Evolutionary conservation across 2,888 invertebrate species (phyloP).

Genomic region (Synanthedon tipuliformis): DNA sequence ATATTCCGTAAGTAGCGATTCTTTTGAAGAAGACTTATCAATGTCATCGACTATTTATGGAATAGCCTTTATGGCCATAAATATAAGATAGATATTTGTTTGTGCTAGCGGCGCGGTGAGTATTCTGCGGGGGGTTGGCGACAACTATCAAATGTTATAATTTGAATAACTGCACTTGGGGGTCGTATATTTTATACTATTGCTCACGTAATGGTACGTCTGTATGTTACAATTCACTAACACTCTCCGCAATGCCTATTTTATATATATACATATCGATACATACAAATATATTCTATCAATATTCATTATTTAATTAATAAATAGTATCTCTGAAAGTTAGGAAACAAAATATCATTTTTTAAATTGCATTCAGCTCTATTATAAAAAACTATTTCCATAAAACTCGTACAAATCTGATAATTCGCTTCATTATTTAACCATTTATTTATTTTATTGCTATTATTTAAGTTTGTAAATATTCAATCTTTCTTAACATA

Average conservation of each 20-base stretch:
- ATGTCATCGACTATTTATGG: too few species aligned
- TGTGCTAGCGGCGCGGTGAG: slow-evolving; percentile 60
- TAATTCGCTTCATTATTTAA: slow-evolving; percentile 55
- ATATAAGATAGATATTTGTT: slow-evolving; percentile 21
- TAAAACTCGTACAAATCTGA: slow-evolving; percentile 68
- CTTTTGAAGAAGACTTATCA: too few species aligned
- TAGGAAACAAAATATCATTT: slow-evolving; percentile 69
- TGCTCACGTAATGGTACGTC: slow-evolving; percentile 18
- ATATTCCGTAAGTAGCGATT: too few species aligned
- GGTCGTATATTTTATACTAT: slow-evolving; percentile 36
- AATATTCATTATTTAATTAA: slow-evolving; percentile 65
- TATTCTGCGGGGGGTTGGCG: slow-evolving; percentile 56
- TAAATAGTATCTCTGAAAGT: slow-evolving; percentile 74
- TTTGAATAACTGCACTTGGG: slow-evolving; percentile 71
- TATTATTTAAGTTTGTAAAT: slow-evolving; percentile 66
- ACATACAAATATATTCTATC: slow-evolving; percentile 74
- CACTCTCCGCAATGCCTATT: slow-evolving; percentile 45
- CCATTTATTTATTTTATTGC: slow-evolving; percentile 67
- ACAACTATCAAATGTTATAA: slow-evolving; percentile 62
- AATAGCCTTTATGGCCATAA: not conserved
- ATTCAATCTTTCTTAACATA: slow-evolving; percentile 70
- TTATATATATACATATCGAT: slow-evolving; percentile 49
- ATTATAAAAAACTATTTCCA: slow-evolving; percentile 67
- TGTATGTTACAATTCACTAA: slow-evolving; percentile 43
- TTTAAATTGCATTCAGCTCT: slow-evolving; percentile 60